These are phyloP conservation scores for Dermolepida albohirtum DNA, from an alignment of 2,888 invertebrate genomes.

Conservation along the genomic window DNA sequence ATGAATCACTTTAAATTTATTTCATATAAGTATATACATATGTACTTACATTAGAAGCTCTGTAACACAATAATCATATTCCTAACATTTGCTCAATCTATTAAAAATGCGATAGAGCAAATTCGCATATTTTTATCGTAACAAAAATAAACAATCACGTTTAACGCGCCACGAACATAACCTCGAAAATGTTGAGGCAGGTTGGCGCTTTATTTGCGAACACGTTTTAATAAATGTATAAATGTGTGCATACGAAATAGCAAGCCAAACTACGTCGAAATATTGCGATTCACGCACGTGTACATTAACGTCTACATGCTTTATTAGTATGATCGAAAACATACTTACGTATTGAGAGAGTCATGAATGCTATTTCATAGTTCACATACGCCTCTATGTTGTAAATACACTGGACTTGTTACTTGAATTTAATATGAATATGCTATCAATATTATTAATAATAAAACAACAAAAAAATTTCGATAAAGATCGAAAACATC, in stretches of 20 bases:
- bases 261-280: slow-evolving; percentile 4
- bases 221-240: slow-evolving; percentile 22
- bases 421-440: background rate
- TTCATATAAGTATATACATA: no score
- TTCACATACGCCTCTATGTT: background rate
- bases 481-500: no score
- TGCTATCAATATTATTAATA: no score
- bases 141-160: slow-evolving; percentile 41
- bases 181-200: slow-evolving; percentile 47
- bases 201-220: slow-evolving; percentile 38
- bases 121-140: slow-evolving; percentile 42
- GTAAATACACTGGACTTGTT: background rate
- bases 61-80: background rate
- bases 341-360: background rate
- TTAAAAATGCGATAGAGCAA: slow-evolving; percentile 13
- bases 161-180: slow-evolving; percentile 39
- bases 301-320: background rate
- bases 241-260: background rate
- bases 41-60: background rate
- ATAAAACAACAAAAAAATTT: no score
- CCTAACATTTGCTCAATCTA: background rate
- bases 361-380: background rate
- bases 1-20: background rate
- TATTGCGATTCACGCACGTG: background rate
- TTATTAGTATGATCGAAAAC: slow-evolving; percentile 1